These are phyloP conservation scores for Escarpia spicata DNA, from an alignment of 2,888 invertebrate genomes.

Conservation along the genomic window DNA sequence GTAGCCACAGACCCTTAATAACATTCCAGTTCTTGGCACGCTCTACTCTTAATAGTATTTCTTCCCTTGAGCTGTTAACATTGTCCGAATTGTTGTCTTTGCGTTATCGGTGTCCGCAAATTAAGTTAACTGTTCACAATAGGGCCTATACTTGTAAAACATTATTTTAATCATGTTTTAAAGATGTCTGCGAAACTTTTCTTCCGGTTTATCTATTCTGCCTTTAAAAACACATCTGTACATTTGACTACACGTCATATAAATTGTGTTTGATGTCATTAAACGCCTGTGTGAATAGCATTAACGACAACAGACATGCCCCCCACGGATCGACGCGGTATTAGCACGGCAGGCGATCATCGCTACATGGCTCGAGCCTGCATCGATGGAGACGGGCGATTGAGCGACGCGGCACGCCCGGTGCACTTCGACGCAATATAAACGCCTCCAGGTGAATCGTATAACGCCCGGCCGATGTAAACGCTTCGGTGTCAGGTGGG, in stretches of 20 bases:
- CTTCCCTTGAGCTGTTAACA: neutral
- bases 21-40: conserved; percentile 3
- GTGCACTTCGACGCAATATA: conserved; percentile 10
- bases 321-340: neutral
- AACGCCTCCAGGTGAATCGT: neutral
- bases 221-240: neutral
- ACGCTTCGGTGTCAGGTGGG: neutral
- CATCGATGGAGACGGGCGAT: neutral
- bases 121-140: neutral
- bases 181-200: neutral
- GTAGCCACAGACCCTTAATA: neutral
- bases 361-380: neutral
- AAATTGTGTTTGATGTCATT: neutral
- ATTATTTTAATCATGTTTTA: neutral
- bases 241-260: neutral
- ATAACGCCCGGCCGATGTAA: neutral
- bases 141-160: neutral
- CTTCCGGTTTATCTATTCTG: neutral
- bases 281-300: neutral
- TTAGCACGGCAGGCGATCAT: neutral
- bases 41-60: neutral
- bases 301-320: neutral
- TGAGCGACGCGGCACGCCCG: neutral
- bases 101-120: neutral
- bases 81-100: neutral